These are phyloP conservation scores for Pagrus major DNA, from an alignment of 2,113 vertebrate genomes.

Conservation along the genomic window DNA sequence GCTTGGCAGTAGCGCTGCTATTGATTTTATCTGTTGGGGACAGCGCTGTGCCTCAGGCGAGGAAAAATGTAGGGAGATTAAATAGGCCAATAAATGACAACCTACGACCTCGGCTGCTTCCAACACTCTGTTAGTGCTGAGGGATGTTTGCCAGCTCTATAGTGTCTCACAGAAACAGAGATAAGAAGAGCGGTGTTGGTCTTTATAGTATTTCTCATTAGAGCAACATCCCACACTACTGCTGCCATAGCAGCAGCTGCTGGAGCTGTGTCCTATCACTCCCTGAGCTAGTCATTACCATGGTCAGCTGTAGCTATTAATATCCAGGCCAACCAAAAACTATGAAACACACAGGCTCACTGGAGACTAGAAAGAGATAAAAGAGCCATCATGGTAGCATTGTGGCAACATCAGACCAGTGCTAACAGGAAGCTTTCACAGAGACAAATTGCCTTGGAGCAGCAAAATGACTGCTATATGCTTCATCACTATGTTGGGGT, in stretches of 20 bases:
- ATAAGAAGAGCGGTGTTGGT: constrained; percentile 51
- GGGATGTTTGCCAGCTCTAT: constrained; percentile 42
- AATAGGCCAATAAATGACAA: constrained; percentile 75
- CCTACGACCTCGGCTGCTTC: constrained; percentile 64
- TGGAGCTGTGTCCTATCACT: constrained; percentile 40
- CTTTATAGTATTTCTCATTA: constrained; percentile 68
- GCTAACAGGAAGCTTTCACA: constrained; percentile 61
- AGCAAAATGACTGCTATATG: constrained; percentile 31
- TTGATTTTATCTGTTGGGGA: constrained; percentile 73
- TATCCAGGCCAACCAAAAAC: constrained; percentile 49
- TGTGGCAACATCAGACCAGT: constrained; percentile 54
- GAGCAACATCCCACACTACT: constrained; percentile 30
- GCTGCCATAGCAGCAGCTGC: constrained; percentile 38
- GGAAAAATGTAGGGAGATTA: constrained; percentile 76
- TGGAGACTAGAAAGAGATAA: constrained; percentile 65
- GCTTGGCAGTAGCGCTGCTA: constrained; percentile 50
- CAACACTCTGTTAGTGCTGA: constrained; percentile 58
- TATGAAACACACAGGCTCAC: constrained; percentile 51
- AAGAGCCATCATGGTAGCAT: constrained; percentile 62
- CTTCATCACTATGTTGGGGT: constrained; percentile 58
- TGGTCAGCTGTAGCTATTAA: constrained; percentile 58
- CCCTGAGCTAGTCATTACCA: constrained; percentile 60
- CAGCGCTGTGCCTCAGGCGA: constrained; percentile 52
- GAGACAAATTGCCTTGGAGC: constrained; percentile 60
- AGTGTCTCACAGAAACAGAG: constrained; percentile 40